Evolutionary conservation across 1,140 invertebrate species (phyloP).

Genomic region (Drosophila burlai): DNA sequence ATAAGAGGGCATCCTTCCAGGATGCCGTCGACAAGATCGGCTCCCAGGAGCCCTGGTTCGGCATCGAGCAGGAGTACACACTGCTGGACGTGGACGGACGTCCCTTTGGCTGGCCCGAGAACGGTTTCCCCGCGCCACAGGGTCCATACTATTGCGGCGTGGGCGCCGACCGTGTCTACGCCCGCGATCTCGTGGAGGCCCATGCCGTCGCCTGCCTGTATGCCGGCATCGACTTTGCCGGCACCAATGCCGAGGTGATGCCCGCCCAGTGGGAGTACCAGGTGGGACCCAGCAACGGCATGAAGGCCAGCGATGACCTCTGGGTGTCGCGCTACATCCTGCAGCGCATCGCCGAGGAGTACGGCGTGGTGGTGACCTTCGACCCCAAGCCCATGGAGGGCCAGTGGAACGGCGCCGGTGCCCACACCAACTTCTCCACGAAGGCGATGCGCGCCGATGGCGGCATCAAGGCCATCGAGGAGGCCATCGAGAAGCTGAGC

Average conservation of each 20-base stretch:
- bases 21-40: constrained; percentile 69
- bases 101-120: constrained; percentile 96
- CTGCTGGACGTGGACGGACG: constrained; percentile 94
- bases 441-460: constrained; percentile 92
- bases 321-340: constrained; percentile 93
- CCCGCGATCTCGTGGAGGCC: constrained; percentile 96
- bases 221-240: constrained; percentile 94
- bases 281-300: constrained; percentile 92
- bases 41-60: constrained; percentile 95
- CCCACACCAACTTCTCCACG: constrained; percentile 93
- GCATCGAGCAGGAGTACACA: constrained; percentile 96
- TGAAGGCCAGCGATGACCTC: constrained; percentile 93
- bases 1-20: constrained; percentile 73
- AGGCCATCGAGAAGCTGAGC: constrained; percentile 92
- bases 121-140: constrained; percentile 95
- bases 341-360: constrained; percentile 95
- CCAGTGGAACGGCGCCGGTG: constrained; percentile 97
- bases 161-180: constrained; percentile 96
- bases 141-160: constrained; percentile 98
- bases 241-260: constrained; percentile 98
- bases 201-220: constrained; percentile 93
- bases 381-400: constrained; percentile 95
- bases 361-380: constrained; percentile 92
- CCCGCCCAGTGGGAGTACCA: constrained; percentile 89
- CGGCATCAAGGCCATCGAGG: constrained; percentile 91